These are phyloP conservation scores for Scaptodrosophila lebanonensis DNA, from an alignment of 1,140 invertebrate species.

Conservation along the genomic window DNA sequence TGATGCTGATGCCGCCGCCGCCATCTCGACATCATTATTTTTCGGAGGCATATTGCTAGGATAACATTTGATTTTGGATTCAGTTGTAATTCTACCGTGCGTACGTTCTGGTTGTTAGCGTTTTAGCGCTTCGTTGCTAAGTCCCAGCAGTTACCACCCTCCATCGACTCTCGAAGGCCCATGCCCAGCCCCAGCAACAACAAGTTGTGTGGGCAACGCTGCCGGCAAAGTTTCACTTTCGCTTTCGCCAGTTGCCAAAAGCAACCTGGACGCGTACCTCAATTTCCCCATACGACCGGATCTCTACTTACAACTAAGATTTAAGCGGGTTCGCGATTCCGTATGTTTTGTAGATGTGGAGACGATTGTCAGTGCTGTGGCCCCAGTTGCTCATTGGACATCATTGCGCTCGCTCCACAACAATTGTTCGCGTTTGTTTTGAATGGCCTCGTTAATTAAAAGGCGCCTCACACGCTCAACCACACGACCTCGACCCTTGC, in stretches of 20 bases:
- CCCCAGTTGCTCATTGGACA: neutral
- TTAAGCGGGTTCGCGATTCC: slow-evolving; percentile 4
- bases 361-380: neutral
- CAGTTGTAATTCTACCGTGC: slow-evolving; percentile 78
- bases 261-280: slow-evolving; percentile 36
- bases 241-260: slow-evolving; percentile 60
- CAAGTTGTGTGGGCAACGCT: neutral
- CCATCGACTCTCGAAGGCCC: slow-evolving; percentile 8
- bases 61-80: slow-evolving; percentile 77
- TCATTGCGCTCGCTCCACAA: too few species aligned
- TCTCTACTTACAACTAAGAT: slow-evolving; percentile 36
- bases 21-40: slow-evolving; percentile 70
- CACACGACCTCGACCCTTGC: too few species aligned
- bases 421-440: too few species aligned
- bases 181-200: slow-evolving; percentile 19
- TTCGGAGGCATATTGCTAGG: slow-evolving; percentile 77
- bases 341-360: slow-evolving; percentile 13
- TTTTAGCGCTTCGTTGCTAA: slow-evolving; percentile 59
- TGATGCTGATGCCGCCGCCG: too few species aligned
- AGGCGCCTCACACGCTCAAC: too few species aligned
- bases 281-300: slow-evolving; percentile 2
- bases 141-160: slow-evolving; percentile 25
- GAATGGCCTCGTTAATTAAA: too few species aligned
- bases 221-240: slow-evolving; percentile 55
- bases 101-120: slow-evolving; percentile 65